phyloP scores from a whole-genome alignment of 1,140 invertebrate species.

The Conus betulinus region DNA sequence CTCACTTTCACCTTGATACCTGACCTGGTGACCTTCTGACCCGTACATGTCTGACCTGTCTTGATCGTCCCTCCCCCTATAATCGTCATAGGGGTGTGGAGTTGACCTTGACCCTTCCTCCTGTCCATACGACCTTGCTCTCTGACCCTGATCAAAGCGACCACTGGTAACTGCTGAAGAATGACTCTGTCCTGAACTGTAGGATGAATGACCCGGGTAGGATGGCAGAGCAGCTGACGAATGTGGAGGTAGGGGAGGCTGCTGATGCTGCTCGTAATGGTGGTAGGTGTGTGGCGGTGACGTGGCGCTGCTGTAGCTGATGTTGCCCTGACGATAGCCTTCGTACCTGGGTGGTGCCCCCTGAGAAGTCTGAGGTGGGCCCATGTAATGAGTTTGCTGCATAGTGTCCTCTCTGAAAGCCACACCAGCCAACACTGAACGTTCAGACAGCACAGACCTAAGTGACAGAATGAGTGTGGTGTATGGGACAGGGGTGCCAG shows the following conservation, averaged over 20 bases:
- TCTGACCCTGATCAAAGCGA: constrained; percentile 9
- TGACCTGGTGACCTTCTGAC: not conserved
- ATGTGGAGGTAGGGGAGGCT: not conserved
- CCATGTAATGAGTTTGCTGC: not conserved
- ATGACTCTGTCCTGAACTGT: not conserved
- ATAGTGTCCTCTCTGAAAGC: not conserved
- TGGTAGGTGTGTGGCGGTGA: not conserved
- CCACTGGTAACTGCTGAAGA: not conserved
- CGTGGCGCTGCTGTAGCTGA: constrained; percentile 9
- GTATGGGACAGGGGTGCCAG: no score
- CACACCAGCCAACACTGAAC: no score
- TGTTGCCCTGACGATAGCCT: not conserved
- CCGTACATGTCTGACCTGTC: not conserved
- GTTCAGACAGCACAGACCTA: no score
- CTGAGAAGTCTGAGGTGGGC: not conserved
- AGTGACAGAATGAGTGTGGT: no score
- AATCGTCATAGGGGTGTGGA: not conserved
- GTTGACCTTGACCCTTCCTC: not conserved
- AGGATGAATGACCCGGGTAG: not conserved
- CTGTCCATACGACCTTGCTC: constrained; percentile 14
- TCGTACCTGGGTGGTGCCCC: not conserved
- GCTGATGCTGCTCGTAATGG: not conserved
- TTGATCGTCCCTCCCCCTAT: not conserved
- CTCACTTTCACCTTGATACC: not conserved
- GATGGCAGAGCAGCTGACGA: not conserved